A percentile compares a stretch with the other conserved stretches of the same genome.
Evolutionary conservation across 2,888 invertebrate genomes (phyloP).

Genomic region (Archaeoteleia sp.): DNA sequence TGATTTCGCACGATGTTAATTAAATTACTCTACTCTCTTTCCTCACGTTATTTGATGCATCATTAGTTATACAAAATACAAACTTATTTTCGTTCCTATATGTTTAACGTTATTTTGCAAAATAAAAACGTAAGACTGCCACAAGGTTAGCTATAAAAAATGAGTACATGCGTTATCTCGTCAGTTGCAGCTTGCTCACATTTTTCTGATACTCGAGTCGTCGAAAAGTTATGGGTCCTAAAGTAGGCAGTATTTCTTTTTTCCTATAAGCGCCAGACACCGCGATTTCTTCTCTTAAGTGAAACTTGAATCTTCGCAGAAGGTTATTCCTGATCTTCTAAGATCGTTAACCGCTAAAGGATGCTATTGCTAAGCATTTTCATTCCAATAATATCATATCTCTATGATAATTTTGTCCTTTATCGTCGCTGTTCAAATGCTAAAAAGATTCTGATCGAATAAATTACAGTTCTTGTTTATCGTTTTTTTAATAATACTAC

Average conservation of each 20-base stretch:
- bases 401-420: slow-evolving; percentile 18
- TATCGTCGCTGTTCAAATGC: too few relatives aligned
- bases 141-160: slow-evolving; percentile 37
- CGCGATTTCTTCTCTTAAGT: slow-evolving; percentile 33
- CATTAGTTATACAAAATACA: too few relatives aligned
- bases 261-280: slow-evolving; percentile 32
- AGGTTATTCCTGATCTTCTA: slow-evolving; percentile 40
- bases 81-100: too few relatives aligned
- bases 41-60: too few relatives aligned
- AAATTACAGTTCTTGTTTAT: too few relatives aligned
- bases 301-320: slow-evolving; percentile 27
- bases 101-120: slow-evolving; percentile 1
- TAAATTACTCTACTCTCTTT: too few relatives aligned
- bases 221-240: slow-evolving; percentile 58
- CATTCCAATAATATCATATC: slow-evolving; percentile 17
- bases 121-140: too few relatives aligned
- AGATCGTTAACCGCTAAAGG: slow-evolving; percentile 40
- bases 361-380: slow-evolving; percentile 3
- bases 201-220: slow-evolving; percentile 60
- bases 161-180: slow-evolving; percentile 54
- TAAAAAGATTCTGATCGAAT: too few relatives aligned
- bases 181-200: slow-evolving; percentile 63
- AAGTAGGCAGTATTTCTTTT: slow-evolving; percentile 44
- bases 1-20: too few relatives aligned
- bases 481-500: too few relatives aligned